Base-by-base conservation (phyloP, 2,888 invertebrate species). In the Drosophila prostipennis region DNA sequence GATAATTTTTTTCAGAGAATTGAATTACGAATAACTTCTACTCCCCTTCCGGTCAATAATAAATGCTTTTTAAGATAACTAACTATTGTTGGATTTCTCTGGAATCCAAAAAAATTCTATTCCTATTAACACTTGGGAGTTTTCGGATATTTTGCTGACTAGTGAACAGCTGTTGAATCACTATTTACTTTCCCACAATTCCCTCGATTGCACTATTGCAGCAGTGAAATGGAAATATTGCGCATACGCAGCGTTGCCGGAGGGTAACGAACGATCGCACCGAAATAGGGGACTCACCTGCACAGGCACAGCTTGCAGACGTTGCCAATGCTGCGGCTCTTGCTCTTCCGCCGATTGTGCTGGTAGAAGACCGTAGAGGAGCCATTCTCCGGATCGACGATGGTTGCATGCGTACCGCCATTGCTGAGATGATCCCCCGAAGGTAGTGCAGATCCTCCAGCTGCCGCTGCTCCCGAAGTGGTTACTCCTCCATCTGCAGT, bases 221-320 rank as follows among this genome's bases (percentile, higher is more conserved):
- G 43, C 61, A 37, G 51, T 32, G 55, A 46, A 39, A 51, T 42
- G 48, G 48, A 60, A 46, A 64, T 48, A 69, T 79, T 75, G 57
- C 55, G 77, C 75, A 79, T 82, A 74, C 79, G 83, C 78, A 70
- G 19, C 53, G 71, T 32, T 43, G 63, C 3, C 45, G 29, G 8
- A 46, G 23, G 43, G 43, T 46, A 29, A 14, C 32, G 29, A 46
- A 13, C 19, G 29, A 19, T 32, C 26, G 23, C 48, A 19, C 32
- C 46, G 49, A 49, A 48, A 37, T 11, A 13, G 14, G 11, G 11
- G 59, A 89, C 91, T 90, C 75, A 92, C 92, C 92, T 91, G 89
- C 92, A 92, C 68, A 91, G 78, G 72, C 91, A 90, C 81, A 89
- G 86, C 81, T 90, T 91, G 74, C 91, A 91, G 37, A 91, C 74